phyloP scores from a whole-genome alignment of 2,113 vertebrate genomes.

The Falco punctatus region DNA sequence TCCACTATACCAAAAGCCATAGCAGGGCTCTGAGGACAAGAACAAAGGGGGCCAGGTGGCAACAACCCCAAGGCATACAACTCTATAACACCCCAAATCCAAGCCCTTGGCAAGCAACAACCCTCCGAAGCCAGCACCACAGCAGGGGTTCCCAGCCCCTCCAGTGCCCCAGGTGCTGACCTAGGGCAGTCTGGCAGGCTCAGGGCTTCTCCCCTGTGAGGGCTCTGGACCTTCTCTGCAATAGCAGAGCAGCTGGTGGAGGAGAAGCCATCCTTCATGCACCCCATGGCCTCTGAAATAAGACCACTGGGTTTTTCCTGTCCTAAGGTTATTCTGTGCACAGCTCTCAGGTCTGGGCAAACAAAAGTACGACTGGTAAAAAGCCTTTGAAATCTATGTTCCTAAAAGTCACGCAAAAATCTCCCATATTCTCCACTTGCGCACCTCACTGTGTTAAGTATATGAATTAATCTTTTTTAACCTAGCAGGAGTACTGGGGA shows the following conservation, averaged over 20 bases:
- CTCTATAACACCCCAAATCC: neutral
- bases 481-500: neutral
- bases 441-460: neutral
- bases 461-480: neutral
- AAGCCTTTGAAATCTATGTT: neutral
- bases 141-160: neutral
- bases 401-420: neutral
- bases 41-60: neutral
- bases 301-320: neutral
- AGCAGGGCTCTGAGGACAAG: neutral
- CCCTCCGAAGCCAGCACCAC: rapidly evolving
- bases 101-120: neutral
- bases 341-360: neutral
- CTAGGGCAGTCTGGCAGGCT: neutral
- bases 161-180: no score
- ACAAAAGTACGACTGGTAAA: neutral
- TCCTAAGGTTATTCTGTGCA: neutral
- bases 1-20: neutral
- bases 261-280: neutral
- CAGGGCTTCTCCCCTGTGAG: neutral
- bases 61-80: rapidly evolving
- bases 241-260: rapidly evolving
- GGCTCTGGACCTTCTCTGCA: neutral
- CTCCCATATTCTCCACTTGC: neutral
- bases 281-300: neutral